These are phyloP conservation scores for Megaceryle maxima DNA, from an alignment of 2,113 vertebrate species.

Conservation along the genomic window DNA sequence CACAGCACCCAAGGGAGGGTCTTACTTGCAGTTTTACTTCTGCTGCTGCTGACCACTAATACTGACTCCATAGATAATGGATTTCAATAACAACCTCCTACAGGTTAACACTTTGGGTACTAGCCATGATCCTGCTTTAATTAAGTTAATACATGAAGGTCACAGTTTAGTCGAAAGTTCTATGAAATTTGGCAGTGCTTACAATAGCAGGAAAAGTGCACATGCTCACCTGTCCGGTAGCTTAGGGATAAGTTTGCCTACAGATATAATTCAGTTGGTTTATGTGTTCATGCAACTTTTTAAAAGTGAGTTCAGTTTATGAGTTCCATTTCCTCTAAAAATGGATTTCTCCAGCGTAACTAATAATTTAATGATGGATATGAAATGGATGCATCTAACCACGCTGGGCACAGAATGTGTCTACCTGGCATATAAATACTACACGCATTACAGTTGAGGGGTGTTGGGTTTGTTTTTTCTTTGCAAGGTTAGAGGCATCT, in stretches of 20 bases:
- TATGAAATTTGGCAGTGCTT: constrained; percentile 64
- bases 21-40: constrained; percentile 85
- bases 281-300: constrained; percentile 24
- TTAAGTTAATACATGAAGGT: constrained; percentile 72
- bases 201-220: constrained; percentile 43
- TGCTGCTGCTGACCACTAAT: constrained; percentile 83
- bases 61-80: constrained; percentile 81
- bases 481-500: neutral
- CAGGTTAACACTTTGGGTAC: constrained; percentile 74
- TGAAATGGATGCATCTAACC: constrained; percentile 30
- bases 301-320: constrained; percentile 46
- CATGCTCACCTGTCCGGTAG: constrained; percentile 4
- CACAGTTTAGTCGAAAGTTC: constrained; percentile 68
- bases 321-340: constrained; percentile 45
- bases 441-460: neutral
- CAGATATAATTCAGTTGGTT: constrained; percentile 2
- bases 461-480: neutral
- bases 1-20: constrained; percentile 84
- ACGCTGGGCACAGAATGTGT: constrained; percentile 38
- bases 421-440: constrained; percentile 32
- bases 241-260: constrained; percentile 29
- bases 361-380: constrained; percentile 12
- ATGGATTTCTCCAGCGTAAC: constrained; percentile 32
- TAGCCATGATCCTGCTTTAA: constrained; percentile 67
- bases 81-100: constrained; percentile 81